Evolutionary conservation across 2,888 invertebrate genomes (phyloP), one percentile per base, ranked within the genome.

Genomic region (Cheiracanthium punctorium): DNA sequence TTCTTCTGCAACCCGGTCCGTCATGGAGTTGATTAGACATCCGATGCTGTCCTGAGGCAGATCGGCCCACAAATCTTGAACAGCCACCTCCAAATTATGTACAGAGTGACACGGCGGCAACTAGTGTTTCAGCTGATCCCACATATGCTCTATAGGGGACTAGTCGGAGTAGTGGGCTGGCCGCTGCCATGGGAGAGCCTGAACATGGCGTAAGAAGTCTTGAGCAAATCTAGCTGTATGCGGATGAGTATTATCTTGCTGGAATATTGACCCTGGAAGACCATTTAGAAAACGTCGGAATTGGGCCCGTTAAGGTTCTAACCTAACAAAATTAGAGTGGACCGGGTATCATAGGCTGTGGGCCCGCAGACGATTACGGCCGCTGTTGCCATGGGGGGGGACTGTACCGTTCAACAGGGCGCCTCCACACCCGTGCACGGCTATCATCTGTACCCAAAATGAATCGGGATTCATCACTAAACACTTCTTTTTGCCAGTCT

Each of bases 131-230:
- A 76, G 5, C 0, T 32, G 67, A 33, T 76, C 32, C 65, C 76
- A 33, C 33, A 65, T 41, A 76, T 64, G 33, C 29, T 76, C 37
- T 41, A 65, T 76, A 30, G 65, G 37, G 0, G 37, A 67, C 64
- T 48, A 28, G 43, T 73, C 43, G 20, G 30, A 30, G 52, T n/a
- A 73, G 30, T 17, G 1, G 14, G 52, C 30, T 17, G 30, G 32
- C 73, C 52, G 52, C 52, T 48, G 52, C 73, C 52, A 73, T 73
- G 73, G 52, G 29, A 73, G 29, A 52, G 52, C 52, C 30, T 52
- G 29, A 58, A 73, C 0, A 73, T 73, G 73, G 29, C 8, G 1
- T 48, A 52, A 52, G 52, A 52, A 73, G 52, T 37, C 37, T 7
- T 37, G 37, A 37, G 10, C 73, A 30, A 73, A 8, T 32, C 0